Evolutionary conservation across 2,113 vertebrate species (phyloP), one percentile per base, ranked within the genome.

Genomic region (Platycercus adscitus): DNA sequence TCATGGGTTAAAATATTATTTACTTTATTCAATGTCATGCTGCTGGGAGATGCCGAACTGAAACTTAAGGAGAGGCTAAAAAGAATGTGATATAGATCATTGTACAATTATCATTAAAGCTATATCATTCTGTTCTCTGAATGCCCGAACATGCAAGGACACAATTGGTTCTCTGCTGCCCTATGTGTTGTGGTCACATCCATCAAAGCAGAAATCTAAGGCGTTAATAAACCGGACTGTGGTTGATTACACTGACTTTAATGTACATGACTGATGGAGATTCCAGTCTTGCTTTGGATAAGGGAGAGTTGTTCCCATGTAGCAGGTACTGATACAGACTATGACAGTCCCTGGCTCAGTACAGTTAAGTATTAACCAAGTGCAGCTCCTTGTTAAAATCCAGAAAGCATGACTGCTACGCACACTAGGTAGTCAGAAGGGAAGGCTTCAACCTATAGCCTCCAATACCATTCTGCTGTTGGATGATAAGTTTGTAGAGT

Each of bases 301-400:
- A 31, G 35, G 71, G 46, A 53, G 50, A 78, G 7, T 3, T 1
- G 1, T n/a, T 15, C 13, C 17, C 9, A 2, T 0, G 5, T 11
- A 63, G 53, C 70, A 58, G 56, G 35, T 35, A 3, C 16, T 26
- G 11, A 9, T 15, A 15, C 12, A n/a, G 49, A 21, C 50, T 43
- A 1, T 10, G 41, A 1, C 13, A 12, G 3, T n/a, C 72, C 39
- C 50, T 33, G 31, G 2, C 14, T 44, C 69, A 0, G 50, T 17
- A 9, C 14, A 17, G 52, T 17, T 37, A 41, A 37, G 63, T n/a
- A 14, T 58, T 61, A 17, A 13, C 23, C 39, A 81, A 41, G 15
- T 25, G 18, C 21, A 44, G 55, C 35, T n/a, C 17, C 15, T 49
- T 7, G 23, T 31, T 44, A 26, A 16, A 85, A 16, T 33, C 14